Evolutionary conservation across 2,113 vertebrate genomes (phyloP), one percentile per base, ranked within the genome.

Genomic region (Seriola aureovittata): DNA sequence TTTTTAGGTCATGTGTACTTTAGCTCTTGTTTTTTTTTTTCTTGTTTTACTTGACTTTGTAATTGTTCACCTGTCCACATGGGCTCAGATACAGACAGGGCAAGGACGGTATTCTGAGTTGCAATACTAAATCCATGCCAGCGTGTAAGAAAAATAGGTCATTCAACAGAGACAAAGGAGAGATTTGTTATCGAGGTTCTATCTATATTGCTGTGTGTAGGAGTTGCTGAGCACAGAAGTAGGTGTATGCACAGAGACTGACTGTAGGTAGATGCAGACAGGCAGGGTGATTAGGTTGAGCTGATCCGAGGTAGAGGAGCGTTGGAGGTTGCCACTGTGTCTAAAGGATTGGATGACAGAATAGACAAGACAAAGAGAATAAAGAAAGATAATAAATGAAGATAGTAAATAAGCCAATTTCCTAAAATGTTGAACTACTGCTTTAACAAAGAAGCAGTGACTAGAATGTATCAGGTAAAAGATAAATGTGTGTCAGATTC

Each of bases 241-340:
- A 58, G 64, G 73, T 62, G 75, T 63, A 58, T 78, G 54, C 52
- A 17, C 42, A 78, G 64, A 85, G 78, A 36, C n/a, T 55, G 48
- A 48, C 25, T 75, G 85, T 75, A 68, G 75, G 75, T 63, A 62
- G 50, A 58, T 64, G 75, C 65, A 80, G 84, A 87, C 74, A 82
- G 80, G 19, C 69, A 73, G 65, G 55, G 59, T 83, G 59, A 85
- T 66, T 65, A 81, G 36, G 44, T 68, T 29, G 29, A 29, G 29
- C 29, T 29, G 29, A 29, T 29, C 29, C 2, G 29, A 29, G 29
- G 29, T 29, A 29, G 29, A 29, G 29, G 29, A 29, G 29, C 2
- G 29, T 29, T 3, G 29, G 29, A 29, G 29, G 29, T 29, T 29
- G 29, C 29, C 29, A 29, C 29, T 29, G 2, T 29, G 29, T 29